Evolutionary conservation across 1,140 invertebrate genomes (phyloP).

Genomic region (Hycleus phaleratus): DNA sequence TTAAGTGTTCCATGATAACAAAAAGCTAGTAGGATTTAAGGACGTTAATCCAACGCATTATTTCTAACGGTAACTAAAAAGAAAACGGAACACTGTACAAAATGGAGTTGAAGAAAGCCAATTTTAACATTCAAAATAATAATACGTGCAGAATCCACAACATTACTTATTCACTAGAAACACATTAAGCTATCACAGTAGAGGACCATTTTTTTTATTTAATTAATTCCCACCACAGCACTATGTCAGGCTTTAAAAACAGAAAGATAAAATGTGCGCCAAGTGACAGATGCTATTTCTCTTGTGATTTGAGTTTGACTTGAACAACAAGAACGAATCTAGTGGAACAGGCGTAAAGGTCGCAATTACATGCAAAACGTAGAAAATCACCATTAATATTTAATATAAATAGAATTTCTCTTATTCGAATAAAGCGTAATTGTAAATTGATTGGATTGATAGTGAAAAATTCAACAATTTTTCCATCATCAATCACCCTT

Average conservation of each 20-base stretch:
- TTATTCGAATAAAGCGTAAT: too few relatives aligned
- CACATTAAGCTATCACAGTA: constrained; percentile 33
- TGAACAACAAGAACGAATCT: constrained; percentile 3
- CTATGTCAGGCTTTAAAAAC: constrained; percentile 37
- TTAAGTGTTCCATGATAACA: too few relatives aligned
- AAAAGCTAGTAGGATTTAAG: too few relatives aligned
- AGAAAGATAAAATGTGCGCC: constrained; percentile 32
- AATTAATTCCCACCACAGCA: constrained; percentile 36
- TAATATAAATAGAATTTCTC: too few relatives aligned
- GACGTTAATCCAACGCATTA: too few relatives aligned
- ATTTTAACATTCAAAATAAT: constrained; percentile 20
- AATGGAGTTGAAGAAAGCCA: neutral
- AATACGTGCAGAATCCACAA: constrained; percentile 15
- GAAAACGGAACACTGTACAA: neutral
- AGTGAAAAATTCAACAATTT: too few relatives aligned
- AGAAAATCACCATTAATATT: too few relatives aligned
- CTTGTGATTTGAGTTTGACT: constrained; percentile 31
- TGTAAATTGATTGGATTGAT: too few relatives aligned
- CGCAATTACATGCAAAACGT: too few relatives aligned
- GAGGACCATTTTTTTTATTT: constrained; percentile 34
- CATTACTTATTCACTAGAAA: constrained; percentile 33
- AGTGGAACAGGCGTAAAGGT: too few relatives aligned
- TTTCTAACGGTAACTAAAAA: too few relatives aligned
- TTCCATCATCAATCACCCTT: too few relatives aligned
- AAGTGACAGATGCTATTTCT: constrained; percentile 36